Conservation (phyloP, 64 coral and sea anemone species). For the Montipora capricornis region DNA sequence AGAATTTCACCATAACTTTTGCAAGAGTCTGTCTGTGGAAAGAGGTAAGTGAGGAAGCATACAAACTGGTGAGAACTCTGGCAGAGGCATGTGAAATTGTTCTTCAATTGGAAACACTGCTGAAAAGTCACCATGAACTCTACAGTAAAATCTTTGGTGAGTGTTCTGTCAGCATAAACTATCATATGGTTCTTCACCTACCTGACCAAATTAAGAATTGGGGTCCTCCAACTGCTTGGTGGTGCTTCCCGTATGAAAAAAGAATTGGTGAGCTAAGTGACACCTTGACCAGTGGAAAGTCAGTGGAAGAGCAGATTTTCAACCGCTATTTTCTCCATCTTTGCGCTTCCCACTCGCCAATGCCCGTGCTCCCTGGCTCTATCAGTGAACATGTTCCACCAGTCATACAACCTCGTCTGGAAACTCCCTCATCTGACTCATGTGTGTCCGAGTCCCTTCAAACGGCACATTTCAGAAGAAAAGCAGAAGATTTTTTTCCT, state of each 20-base stretch:
- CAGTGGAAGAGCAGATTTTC: too few species aligned
- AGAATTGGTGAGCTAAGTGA: too few species aligned
- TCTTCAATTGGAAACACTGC: neutral
- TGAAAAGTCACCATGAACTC: neutral
- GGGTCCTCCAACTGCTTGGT: slow-evolving; percentile 21
- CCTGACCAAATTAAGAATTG: neutral
- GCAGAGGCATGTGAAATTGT: slow-evolving; percentile 2
- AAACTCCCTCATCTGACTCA: too few species aligned
- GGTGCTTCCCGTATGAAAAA: slow-evolving; percentile 24
- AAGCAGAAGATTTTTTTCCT: slow-evolving; percentile 28
- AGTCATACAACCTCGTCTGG: too few species aligned
- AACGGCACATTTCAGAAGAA: too few species aligned
- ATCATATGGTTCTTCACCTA: slow-evolving; percentile 42
- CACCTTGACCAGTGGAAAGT: too few species aligned
- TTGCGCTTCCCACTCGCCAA: too few species aligned
- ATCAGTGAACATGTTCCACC: too few species aligned
- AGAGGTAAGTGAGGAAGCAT: neutral
- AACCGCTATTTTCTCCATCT: too few species aligned
- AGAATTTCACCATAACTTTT: neutral
- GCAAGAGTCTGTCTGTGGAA: slow-evolving; percentile 27
- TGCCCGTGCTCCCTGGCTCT: too few species aligned
- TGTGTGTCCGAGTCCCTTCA: too few species aligned
- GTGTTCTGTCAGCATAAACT: neutral
- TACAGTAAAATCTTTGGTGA: neutral
- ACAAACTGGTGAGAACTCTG: neutral